Evolutionary conservation across 53 echinoderm and acorn worm genomes (phyloP), one percentile per base, ranked within the genome.

Genomic region (Arbacia lixula): DNA sequence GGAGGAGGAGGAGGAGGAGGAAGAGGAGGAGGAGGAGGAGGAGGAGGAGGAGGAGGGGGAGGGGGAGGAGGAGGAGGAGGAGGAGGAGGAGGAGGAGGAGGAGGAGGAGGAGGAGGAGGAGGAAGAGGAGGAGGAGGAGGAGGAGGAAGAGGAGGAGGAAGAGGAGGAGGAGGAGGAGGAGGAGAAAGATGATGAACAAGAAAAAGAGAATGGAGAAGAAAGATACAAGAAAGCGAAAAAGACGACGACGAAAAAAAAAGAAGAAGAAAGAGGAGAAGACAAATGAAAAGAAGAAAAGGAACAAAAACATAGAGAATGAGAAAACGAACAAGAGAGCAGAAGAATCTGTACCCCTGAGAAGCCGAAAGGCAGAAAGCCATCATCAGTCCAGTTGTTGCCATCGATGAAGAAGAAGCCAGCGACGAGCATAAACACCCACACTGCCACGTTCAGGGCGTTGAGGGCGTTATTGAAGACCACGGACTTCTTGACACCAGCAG

Each of bases 281-380:
- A n/a, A n/a, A n/a, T n/a, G n/a, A n/a, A n/a, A n/a, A n/a, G n/a
- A n/a, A n/a, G n/a, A n/a, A n/a, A n/a, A n/a, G n/a, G n/a, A n/a
- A n/a, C n/a, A n/a, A n/a, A n/a, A n/a, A n/a, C n/a, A n/a, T n/a
- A n/a, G 24, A 6, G 24, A 6, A n/a, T n/a, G n/a, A n/a, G n/a
- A n/a, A n/a, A n/a, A n/a, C n/a, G n/a, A n/a, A n/a, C n/a, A n/a
- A n/a, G n/a, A n/a, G n/a, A n/a, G n/a, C n/a, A n/a, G n/a, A n/a
- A n/a, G n/a, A n/a, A n/a, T n/a, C n/a, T n/a, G n/a, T 43, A 97
- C 97, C 83, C 97, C 97, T 2, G 97, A 97, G 50, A 97, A 87
- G 0, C 97, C 97, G 36, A 83, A 92, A 8, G 97, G 97, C 43
- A 97, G 37, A 67, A 97, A 97, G 4, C 94, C 97, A 1, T 87